Conservation (phyloP, 2,113 vertebrate genomes). For the Dicerorhinus sumatrensis region DNA sequence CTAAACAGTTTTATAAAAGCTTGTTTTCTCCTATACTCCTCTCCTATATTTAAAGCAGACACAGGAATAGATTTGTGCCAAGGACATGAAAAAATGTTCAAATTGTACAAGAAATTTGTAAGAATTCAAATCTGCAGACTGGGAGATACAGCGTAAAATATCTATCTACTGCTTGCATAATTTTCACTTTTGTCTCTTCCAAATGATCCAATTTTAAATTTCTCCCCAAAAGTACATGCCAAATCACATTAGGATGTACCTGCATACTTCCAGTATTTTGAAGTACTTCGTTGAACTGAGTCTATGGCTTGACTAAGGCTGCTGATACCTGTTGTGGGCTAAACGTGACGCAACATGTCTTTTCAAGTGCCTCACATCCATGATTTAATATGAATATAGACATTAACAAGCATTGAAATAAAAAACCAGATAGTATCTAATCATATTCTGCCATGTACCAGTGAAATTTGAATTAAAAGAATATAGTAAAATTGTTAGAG, state of each 20-base stretch:
- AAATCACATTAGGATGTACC: neutral
- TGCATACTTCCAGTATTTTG: neutral
- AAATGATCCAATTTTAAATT: slow-evolving; percentile 15
- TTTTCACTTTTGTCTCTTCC: slow-evolving; percentile 37
- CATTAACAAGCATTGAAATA: neutral
- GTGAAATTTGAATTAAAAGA: neutral
- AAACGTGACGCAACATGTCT: neutral
- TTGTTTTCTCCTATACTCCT: neutral
- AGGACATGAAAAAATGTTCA: neutral
- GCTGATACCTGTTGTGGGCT: neutral
- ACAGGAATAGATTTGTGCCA: slow-evolving; percentile 7
- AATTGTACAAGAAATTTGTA: neutral
- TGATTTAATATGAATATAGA: neutral
- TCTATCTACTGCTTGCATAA: neutral
- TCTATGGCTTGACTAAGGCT: neutral
- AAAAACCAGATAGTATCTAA: neutral
- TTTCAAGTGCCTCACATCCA: neutral
- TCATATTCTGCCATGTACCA: neutral
- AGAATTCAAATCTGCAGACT: slow-evolving; percentile 12
- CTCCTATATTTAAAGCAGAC: neutral
- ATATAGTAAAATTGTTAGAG: neutral
- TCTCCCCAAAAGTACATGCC: neutral
- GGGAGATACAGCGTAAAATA: neutral
- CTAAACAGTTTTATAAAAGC: neutral
- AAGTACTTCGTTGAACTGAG: neutral